Evolutionary conservation across 2,113 vertebrate species (phyloP), one percentile per base, ranked within the genome.

Genomic region (Ciconia stormi): DNA sequence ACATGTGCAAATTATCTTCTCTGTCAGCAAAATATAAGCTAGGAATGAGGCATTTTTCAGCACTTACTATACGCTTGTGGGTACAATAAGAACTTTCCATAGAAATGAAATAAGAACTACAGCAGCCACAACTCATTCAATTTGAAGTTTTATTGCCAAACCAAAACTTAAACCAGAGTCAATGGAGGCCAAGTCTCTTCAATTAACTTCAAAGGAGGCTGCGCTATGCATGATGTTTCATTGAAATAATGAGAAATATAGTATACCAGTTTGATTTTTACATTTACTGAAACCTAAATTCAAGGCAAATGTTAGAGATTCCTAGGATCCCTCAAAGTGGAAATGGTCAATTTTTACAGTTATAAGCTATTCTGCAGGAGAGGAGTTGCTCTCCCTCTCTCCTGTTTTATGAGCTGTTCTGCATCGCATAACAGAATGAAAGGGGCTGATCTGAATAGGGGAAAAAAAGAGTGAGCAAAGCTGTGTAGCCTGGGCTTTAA

Each of bases 391-490:
- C 47, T 86, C 20, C 18, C 32, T 53, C 21, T 18, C 29, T 80
- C 36, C 34, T 44, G 6, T 65, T 42, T 71, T 52, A 85, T 66
- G 36, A 71, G 18, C 26, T 88, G 25, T 66, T 95, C 59, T 76
- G 69, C 32, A 40, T 42, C 3, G 6, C 4, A 0, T 22, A 66
- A 74, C 15, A 71, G 42, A 79, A 55, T 59, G 49, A 85, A 85
- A 76, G 23, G 15, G 29, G 36, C 11, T 0, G 0, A 38, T 44
- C 7, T 59, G 44, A 76, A 65, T 1, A 21, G 3, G 6, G 22
- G 9, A 1, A 7, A 22, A 62, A 77, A 22, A 22, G 27, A 71
- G 8, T 16, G 29, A 89, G 38, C n/a, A 91, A 84, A 72, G 17
- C 13, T 34, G 9, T 32, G 29, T 14, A 65, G 40, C 18, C 18